These are phyloP conservation scores for Callionymus lyra DNA, from an alignment of 2,113 vertebrate genomes.

Conservation along the genomic window DNA sequence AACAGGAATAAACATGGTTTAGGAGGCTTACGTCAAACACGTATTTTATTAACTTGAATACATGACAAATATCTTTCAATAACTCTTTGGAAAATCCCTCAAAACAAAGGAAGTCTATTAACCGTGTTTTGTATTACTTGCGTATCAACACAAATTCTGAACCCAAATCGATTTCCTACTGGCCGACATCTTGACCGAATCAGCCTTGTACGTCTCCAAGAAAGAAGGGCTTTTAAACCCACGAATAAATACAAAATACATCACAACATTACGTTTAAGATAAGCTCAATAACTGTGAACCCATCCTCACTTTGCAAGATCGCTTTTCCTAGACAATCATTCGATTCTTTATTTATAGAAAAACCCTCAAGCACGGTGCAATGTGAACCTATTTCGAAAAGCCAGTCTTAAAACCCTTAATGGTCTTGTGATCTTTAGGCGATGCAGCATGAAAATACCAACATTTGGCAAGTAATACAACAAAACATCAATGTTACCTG, in stretches of 20 bases:
- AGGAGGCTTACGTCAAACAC: no score
- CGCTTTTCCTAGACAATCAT: slow-evolving; percentile 3
- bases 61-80: no score
- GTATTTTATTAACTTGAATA: no score
- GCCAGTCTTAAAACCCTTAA: slow-evolving; percentile 4
- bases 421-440: slow-evolving; percentile 13
- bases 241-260: no score
- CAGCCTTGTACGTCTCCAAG: no score
- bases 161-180: no score
- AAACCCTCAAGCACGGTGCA: neutral
- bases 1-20: neutral
- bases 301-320: slow-evolving; percentile 4
- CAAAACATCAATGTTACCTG: slow-evolving; percentile 69
- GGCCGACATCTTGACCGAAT: no score
- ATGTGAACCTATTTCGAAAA: slow-evolving; percentile 1
- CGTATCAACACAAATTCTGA: no score
- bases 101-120: no score
- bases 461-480: slow-evolving; percentile 23
- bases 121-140: no score
- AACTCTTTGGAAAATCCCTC: no score
- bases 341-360: neutral
- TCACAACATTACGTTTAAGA: neutral
- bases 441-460: slow-evolving; percentile 19
- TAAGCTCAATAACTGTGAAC: slow-evolving; percentile 1
- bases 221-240: no score